Conservation (phyloP, 1,140 invertebrate species). For the Brachystomella parvula region DNA sequence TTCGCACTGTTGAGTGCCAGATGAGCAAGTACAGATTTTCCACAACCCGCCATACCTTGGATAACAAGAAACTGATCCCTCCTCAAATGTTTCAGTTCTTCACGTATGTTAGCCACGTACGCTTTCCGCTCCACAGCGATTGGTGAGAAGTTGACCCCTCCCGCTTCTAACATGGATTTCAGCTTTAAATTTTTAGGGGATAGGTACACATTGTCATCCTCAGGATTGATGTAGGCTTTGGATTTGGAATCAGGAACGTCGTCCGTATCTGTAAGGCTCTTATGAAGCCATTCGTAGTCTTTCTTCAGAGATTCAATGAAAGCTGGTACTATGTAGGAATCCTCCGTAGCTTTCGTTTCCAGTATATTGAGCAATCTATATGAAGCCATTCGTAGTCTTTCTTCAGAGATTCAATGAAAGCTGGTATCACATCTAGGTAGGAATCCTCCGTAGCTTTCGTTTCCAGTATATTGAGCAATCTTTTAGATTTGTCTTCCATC, state of each 20-base stretch:
- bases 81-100: conserved; percentile 42
- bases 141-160: conserved; percentile 49
- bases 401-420: conserved; percentile 46
- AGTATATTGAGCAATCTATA: no score
- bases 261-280: conserved; percentile 40
- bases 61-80: conserved; percentile 51
- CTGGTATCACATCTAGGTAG: conserved; percentile 42
- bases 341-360: conserved; percentile 4
- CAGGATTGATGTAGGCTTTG: not conserved
- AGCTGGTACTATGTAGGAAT: conserved; percentile 40
- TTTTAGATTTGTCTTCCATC: conserved; percentile 15
- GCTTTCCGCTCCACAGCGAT: conserved; percentile 45
- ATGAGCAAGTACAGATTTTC: conserved; percentile 59
- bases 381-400: conserved; percentile 49
- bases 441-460: conserved; percentile 6
- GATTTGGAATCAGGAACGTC: not conserved
- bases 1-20: conserved; percentile 50
- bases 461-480: conserved; percentile 22
- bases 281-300: conserved; percentile 48
- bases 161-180: conserved; percentile 38
- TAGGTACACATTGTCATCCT: conserved; percentile 6
- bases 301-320: conserved; percentile 47
- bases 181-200: conserved; percentile 16
- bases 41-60: conserved; percentile 60
- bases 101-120: conserved; percentile 44